A percentile compares a stretch with the other conserved stretches of the same genome.
phyloP scores from a whole-genome alignment of 1,140 invertebrate species.

The Tetramorium parvispinum region DNA sequence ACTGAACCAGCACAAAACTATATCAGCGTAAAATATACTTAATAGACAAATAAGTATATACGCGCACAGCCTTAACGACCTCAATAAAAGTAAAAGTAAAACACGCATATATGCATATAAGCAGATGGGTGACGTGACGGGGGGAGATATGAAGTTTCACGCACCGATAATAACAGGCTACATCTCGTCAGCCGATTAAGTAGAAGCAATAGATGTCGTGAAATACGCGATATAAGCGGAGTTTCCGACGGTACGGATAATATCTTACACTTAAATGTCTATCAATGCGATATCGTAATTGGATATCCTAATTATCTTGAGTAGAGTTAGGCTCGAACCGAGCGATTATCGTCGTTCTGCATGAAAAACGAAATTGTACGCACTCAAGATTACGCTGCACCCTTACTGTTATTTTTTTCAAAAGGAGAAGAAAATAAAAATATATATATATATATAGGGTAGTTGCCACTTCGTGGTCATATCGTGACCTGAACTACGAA shows the following conservation, averaged over 20 bases:
- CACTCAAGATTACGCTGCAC: conserved; percentile 75
- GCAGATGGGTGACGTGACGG: not conserved
- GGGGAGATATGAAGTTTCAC: conserved; percentile 11
- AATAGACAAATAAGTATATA: conserved; percentile 63
- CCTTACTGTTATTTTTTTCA: conserved; percentile 39
- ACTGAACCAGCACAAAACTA: conserved; percentile 61
- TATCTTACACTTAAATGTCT: conserved; percentile 70
- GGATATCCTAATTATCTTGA: conserved; percentile 65
- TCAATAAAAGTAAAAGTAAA: conserved; percentile 38
- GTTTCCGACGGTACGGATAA: conserved; percentile 54
- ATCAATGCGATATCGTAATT: conserved; percentile 60
- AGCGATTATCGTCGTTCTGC: conserved; percentile 72
- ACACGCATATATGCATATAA: conserved; percentile 42
- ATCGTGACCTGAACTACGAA: conserved; percentile 35
- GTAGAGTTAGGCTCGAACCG: conserved; percentile 69
- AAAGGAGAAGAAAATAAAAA: conserved; percentile 3
- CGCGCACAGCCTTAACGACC: conserved; percentile 69
- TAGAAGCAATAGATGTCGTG: conserved; percentile 48
- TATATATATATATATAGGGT: conserved; percentile 54
- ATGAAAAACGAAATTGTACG: conserved; percentile 74
- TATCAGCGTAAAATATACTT: conserved; percentile 60
- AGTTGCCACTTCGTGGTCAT: conserved; percentile 32
- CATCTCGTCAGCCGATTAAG: conserved; percentile 19
- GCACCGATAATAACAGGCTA: conserved; percentile 48
- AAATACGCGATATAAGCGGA: conserved; percentile 14